A percentile compares a stretch with the other conserved stretches of the same genome.
phyloP scores from a whole-genome alignment of 1,140 invertebrate genomes.

The Meloidogyne exigua region DNA sequence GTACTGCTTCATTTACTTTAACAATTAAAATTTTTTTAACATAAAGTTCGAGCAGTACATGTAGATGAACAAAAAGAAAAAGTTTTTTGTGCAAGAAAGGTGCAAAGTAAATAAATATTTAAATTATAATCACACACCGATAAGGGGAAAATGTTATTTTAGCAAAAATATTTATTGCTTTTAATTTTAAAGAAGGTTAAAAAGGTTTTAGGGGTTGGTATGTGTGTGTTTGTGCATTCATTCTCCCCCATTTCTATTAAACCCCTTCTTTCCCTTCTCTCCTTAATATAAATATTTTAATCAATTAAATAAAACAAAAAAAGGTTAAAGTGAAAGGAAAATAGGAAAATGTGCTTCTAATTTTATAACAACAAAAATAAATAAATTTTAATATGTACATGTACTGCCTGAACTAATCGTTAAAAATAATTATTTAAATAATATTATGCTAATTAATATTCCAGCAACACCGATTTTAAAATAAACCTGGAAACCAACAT shows the following conservation, averaged over 20 bases:
- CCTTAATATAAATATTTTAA: background rate
- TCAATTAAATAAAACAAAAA: background rate
- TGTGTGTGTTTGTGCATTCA: background rate
- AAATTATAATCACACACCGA: background rate
- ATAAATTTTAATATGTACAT: background rate
- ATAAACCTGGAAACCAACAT: background rate
- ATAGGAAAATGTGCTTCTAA: background rate
- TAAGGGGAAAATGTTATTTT: background rate
- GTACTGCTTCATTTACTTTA: background rate
- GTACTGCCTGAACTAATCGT: background rate
- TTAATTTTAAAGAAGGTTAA: too few relatives aligned
- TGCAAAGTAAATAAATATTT: background rate
- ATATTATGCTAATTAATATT: too few relatives aligned
- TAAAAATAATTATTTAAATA: too few relatives aligned
- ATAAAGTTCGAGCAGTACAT: constrained; percentile 4
- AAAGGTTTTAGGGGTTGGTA: background rate
- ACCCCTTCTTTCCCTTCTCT: background rate
- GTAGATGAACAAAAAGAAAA: background rate
- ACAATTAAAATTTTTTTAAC: background rate
- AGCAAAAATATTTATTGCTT: too few relatives aligned
- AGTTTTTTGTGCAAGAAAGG: background rate
- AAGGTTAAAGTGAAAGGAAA: background rate
- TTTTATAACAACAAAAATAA: background rate
- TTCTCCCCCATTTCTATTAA: background rate
- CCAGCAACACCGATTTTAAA: background rate